These are phyloP conservation scores for Mus minutoides DNA, from an alignment of 2,797 vertebrate genomes.

Conservation along the genomic window DNA sequence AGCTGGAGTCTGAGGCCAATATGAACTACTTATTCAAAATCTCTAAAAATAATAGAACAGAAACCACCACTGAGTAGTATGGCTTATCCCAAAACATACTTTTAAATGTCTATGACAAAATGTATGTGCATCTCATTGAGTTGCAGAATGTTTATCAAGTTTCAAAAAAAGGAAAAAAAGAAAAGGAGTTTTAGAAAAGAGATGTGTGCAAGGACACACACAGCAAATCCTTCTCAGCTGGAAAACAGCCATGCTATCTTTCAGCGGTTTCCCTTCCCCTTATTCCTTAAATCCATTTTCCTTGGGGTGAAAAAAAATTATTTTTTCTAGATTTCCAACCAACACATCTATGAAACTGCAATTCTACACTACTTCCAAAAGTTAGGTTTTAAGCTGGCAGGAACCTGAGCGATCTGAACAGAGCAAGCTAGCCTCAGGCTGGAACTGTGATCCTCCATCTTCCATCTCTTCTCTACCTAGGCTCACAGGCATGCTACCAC, in stretches of 20 bases:
- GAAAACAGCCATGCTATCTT: not conserved
- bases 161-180: constrained; percentile 46
- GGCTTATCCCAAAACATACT: not conserved
- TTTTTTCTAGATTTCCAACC: not conserved
- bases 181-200: constrained; percentile 54
- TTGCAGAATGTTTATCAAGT: not conserved
- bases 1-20: not conserved
- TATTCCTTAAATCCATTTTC: constrained; percentile 6
- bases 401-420: not conserved
- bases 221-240: not conserved
- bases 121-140: not conserved
- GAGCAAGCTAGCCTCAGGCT: not conserved
- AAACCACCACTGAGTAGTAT: not conserved
- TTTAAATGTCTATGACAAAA: not conserved
- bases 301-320: constrained; percentile 44
- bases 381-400: not conserved
- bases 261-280: not conserved
- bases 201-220: constrained; percentile 52
- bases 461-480: not conserved
- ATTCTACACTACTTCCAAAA: constrained; percentile 6
- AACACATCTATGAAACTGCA: not conserved
- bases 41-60: not conserved
- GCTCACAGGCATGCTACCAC: not conserved
- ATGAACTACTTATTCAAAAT: not conserved
- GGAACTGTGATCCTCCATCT: not conserved